Evolutionary conservation across 2,113 vertebrate species (phyloP), one percentile per base, ranked within the genome.

Genomic region (Corvus moneduloides): DNA sequence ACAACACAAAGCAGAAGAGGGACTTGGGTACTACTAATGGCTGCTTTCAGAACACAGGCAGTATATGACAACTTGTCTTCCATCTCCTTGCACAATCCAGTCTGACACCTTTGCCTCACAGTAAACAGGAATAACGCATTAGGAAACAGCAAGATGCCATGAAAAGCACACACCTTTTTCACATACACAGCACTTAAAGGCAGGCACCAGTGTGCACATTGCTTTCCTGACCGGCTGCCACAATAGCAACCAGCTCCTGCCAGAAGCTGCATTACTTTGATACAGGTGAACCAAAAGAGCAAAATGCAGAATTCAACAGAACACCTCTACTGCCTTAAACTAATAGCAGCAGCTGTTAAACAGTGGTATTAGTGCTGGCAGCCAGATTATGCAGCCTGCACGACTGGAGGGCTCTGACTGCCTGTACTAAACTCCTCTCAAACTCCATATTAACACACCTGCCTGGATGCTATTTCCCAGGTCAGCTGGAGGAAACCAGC

Each of bases 1-100:
- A 90, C 68, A 84, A 90, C 84, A 90, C 76, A 94, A 78, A 93
- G 78, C 48, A 92, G 79, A 90, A 69, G n/a, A 91, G n/a, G 23
- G 56, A 82, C 37, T 13, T n/a, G 52, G 51, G 52, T 77, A 79
- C 52, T 51, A 35, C 49, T 41, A 51, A 69, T 7, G 32, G 48
- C 49, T 77, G 69, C 46, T 63, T 86, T 44, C 88, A 77, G 76
- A 96, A 72, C 49, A 84, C 1, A 4, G 46, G 68, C 72, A 74
- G 7, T 80, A 90, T 69, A 84, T 44, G 90, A 93, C 75, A 88
- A 30, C 56, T 81, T 56, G 59, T 73, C 44, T 35, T 90, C 79
- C 72, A 68, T 48, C 41, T 78, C 92, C 56, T 80, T 91, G 44
- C 80, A 90, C 83, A 90, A 90, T 30, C 68, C 83, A 67, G 43